A percentile compares a stretch with the other conserved stretches of the same genome.
These are phyloP conservation scores for Pseudomugil gertrudae DNA, from an alignment of 2,797 vertebrate genomes.

Conservation along the genomic window DNA sequence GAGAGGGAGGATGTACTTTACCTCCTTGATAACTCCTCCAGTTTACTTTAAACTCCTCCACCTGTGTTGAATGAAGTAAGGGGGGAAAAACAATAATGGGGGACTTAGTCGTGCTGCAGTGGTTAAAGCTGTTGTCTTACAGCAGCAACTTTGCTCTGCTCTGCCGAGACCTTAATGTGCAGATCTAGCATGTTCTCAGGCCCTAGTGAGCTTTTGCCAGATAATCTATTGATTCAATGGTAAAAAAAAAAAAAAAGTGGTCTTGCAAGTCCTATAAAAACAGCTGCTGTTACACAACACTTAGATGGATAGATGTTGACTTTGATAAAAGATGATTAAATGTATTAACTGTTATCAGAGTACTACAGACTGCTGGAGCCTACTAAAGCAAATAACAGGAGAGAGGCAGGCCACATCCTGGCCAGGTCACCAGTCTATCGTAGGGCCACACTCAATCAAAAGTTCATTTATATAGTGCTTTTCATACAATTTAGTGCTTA, in stretches of 20 bases:
- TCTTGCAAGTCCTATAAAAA: background rate
- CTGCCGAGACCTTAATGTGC: background rate
- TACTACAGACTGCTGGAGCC: too few relatives aligned
- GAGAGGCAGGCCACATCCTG: too few relatives aligned
- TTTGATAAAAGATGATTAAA: background rate
- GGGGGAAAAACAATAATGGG: too few relatives aligned
- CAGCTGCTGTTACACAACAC: background rate
- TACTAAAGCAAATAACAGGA: too few relatives aligned
- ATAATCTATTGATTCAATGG: background rate
- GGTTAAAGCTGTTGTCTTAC: background rate
- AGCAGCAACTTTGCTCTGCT: constrained; percentile 1
- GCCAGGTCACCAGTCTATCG: too few relatives aligned
- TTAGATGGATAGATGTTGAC: background rate
- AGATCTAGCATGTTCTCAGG: background rate
- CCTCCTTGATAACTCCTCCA: too few relatives aligned
- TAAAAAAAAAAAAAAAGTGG: background rate
- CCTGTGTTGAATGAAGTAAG: background rate
- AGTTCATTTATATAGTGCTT: too few relatives aligned
- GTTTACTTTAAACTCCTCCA: too few relatives aligned
- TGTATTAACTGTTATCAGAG: background rate
- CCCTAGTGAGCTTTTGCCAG: background rate
- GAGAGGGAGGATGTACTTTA: constrained; percentile 1
- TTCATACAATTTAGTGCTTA: too few relatives aligned
- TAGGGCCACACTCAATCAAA: too few relatives aligned
- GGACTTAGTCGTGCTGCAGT: background rate